Evolutionary conservation across 2,888 invertebrate genomes (phyloP).

Genomic region (Mythimna albipuncta): DNA sequence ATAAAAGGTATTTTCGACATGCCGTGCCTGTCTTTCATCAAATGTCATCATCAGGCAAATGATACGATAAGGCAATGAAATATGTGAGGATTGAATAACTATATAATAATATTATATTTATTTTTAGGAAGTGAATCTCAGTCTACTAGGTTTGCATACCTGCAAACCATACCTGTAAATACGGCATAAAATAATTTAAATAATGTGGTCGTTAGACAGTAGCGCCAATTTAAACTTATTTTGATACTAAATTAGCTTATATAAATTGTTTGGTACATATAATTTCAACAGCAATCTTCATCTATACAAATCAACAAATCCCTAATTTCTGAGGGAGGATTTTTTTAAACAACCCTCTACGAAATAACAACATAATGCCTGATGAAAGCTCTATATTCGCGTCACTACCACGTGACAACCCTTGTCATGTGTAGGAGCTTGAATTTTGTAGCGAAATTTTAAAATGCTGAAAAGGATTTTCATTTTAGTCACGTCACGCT

Average conservation of each 20-base stretch:
- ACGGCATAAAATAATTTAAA: no score
- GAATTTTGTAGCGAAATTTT: conserved; percentile 57
- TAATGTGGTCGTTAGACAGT: no score
- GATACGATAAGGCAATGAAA: no score
- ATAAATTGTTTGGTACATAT: no score
- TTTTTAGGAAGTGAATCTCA: no score
- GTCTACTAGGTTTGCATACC: no score
- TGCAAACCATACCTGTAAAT: no score
- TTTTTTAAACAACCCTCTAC: background rate
- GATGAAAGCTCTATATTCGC: conserved; percentile 28
- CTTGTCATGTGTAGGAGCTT: conserved; percentile 40
- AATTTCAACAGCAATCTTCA: background rate
- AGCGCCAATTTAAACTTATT: no score
- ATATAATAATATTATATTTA: no score
- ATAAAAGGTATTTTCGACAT: background rate
- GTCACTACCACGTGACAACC: conserved; percentile 37
- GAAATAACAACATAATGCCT: conserved; percentile 13
- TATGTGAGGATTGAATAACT: no score
- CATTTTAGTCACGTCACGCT: conserved; percentile 54
- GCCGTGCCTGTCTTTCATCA: background rate
- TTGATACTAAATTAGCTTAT: no score
- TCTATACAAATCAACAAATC: background rate
- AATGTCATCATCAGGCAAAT: no score
- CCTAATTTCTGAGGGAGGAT: background rate
- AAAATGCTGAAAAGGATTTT: conserved; percentile 50